Evolutionary conservation across 35 echinoderm and acorn worm species (phyloP).

Genomic region (Ophioderma brevispina): DNA sequence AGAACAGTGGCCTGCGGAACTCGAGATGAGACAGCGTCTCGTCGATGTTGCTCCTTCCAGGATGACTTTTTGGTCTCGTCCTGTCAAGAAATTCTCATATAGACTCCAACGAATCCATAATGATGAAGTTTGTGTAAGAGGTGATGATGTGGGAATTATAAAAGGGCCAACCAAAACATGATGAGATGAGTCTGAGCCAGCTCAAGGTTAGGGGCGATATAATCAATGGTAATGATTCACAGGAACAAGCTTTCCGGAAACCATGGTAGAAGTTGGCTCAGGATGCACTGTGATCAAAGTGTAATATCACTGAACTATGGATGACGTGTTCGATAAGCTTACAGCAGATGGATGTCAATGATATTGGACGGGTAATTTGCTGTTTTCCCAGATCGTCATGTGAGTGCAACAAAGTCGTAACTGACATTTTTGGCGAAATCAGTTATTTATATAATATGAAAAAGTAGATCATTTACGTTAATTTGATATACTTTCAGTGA

Average conservation of each 20-base stretch:
- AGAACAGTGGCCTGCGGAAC: background rate
- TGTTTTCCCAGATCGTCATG: constrained; percentile 38
- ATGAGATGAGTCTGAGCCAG: background rate
- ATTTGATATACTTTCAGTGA: no score
- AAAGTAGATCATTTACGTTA: no score
- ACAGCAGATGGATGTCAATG: constrained; percentile 15
- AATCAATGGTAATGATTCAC: constrained; percentile 13
- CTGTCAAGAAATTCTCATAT: background rate
- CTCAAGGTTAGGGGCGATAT: background rate
- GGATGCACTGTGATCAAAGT: constrained; percentile 1
- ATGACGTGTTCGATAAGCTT: constrained; percentile 4
- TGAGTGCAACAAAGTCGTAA: background rate
- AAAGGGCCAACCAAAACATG: constrained; percentile 24
- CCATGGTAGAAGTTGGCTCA: background rate
- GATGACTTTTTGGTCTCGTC: background rate
- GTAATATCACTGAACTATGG: background rate
- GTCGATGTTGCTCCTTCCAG: background rate
- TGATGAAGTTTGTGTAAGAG: constrained; percentile 34
- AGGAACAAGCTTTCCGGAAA: constrained; percentile 7
- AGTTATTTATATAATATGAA: no score
- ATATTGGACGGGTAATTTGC: constrained; percentile 20
- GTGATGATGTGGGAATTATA: constrained; percentile 16
- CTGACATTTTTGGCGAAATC: no score
- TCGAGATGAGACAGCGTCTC: background rate
- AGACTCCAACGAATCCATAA: constrained; percentile 7